Evolutionary conservation across 2,888 invertebrate genomes (phyloP), one percentile per base, ranked within the genome.

Genomic region (Coremacera marginata): DNA sequence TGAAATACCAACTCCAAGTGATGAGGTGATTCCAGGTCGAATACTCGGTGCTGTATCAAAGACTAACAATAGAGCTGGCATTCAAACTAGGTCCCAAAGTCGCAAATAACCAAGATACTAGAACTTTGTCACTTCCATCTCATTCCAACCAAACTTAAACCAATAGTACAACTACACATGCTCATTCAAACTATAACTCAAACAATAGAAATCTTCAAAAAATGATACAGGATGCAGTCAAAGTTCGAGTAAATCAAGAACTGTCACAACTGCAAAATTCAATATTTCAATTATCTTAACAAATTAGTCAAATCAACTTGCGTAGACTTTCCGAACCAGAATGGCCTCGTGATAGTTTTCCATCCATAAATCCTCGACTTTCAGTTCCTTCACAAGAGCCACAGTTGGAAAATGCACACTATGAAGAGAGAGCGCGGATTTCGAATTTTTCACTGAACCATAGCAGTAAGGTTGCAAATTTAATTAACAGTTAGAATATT

Each of bases 381-480:
- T 49, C n/a, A 31, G 19, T 27, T 31, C 22, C 22, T n/a, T 14
- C 44, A 19, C 44, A n/a, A 37, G 16, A 67, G 44, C 67, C 14
- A n/a, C 16, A 44, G 16, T 68, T n/a, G 11, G 0, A 22, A 68
- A 19, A 68, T 31, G 5, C 3, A 4, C 31, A 3, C 31, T 4
- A 5, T 3, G 31, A 31, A 31, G 3, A 31, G 5, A 31, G 31
- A 31, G 31, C 49, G 44, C 27, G 22, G 8, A 25, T 51, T 49
- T 57, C 62, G 14, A 60, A 60, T 44, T 60, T 7, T 60, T 22
- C 57, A 0, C 25, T 72, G 44, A 62, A 37, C 19, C 60, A 57
- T 31, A 72, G 72, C 49, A 72, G 60, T 44, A 67, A 72, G 37
- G 67, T 57, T 44, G 65, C 1, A 67, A 72, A 44, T 65, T 67